Evolutionary conservation across 2,888 invertebrate species (phyloP), one percentile per base, ranked within the genome.

Genomic region (Cordilura impudica): DNA sequence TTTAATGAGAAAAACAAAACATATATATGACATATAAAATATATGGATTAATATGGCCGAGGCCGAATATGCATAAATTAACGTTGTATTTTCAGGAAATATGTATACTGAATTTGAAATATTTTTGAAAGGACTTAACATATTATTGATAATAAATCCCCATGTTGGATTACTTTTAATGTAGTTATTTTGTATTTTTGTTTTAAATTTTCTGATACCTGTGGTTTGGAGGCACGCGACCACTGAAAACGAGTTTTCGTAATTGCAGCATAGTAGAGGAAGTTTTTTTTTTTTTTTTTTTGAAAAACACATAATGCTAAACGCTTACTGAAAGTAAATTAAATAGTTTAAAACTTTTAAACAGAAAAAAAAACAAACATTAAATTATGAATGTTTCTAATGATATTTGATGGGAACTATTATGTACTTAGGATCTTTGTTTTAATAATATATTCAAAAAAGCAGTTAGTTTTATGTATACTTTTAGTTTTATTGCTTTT

Each of bases 191-290:
- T n/a, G n/a, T n/a, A 31, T 31, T 12, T 12, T 12, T 39, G 2
- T 39, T 12, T 2, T n/a, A 12, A 35, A 10, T 2, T 39, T 39
- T 39, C 1, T 12, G 0, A n/a, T 39, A 63, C 10, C 16, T 47
- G 47, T 35, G 47, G 29, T 23, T 49, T 8, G 26, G 19, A 6
- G 47, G 54, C 75, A 69, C 69, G 69, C 47, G 54, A 63, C 61
- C 31, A 21, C 14, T 0, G 54, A 51, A 19, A 47, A 69, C 74
- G 19, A 26, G 60, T 74, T 54, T 12, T 23, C 51, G 51, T 74
- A 60, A 60, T 74, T 60, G 43, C 51, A 16, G 14, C 31, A 45
- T 45, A 45, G n/a, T 23, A 8, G 2, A 43, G 19, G 39, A 45
- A 71, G 31, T 47, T 54, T 21, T 8, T 26, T 3, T 21, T 6